Percentiles rank a stretch among this genome's conserved stretches.
Evolutionary conservation across 2,113 vertebrate genomes (phyloP).

Genomic region (Macquaria australasica): DNA sequence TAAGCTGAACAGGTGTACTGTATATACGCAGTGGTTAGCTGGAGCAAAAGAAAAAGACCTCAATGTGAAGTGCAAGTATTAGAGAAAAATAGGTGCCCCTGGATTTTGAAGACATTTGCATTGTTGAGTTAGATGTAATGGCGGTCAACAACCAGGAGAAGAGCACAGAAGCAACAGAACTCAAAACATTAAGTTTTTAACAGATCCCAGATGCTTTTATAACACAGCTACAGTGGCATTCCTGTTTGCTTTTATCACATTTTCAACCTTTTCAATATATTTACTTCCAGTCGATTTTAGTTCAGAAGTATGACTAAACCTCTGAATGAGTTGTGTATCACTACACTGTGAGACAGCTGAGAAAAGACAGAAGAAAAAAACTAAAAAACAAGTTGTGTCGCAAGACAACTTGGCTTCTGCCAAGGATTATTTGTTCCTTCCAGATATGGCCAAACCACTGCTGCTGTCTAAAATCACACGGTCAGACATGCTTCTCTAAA

Average conservation of each 20-base stretch:
- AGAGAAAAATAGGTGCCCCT: neutral
- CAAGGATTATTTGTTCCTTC: slow-evolving; percentile 46
- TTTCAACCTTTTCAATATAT: neutral
- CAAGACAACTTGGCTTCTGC: slow-evolving; percentile 30
- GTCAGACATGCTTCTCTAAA: slow-evolving; percentile 28
- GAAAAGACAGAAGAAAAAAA: slow-evolving; percentile 32
- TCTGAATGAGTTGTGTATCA: slow-evolving; percentile 1
- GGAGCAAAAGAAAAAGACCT: neutral
- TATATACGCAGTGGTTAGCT: neutral
- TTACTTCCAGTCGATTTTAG: neutral
- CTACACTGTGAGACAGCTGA: slow-evolving; percentile 12
- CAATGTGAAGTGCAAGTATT: neutral
- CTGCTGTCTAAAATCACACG: slow-evolving; percentile 44
- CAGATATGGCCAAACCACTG: slow-evolving; percentile 33
- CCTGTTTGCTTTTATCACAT: neutral
- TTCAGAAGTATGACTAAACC: neutral
- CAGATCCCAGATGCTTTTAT: neutral
- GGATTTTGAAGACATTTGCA: neutral
- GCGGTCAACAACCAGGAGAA: neutral
- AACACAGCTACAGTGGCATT: neutral
- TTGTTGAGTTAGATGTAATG: neutral
- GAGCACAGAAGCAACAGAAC: neutral
- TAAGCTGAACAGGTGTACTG: neutral
- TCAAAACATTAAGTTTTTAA: neutral
- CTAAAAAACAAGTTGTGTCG: slow-evolving; percentile 35